These are phyloP conservation scores for Thamnophis sirtalis DNA, from an alignment of 2,113 vertebrate genomes.

Conservation along the genomic window DNA sequence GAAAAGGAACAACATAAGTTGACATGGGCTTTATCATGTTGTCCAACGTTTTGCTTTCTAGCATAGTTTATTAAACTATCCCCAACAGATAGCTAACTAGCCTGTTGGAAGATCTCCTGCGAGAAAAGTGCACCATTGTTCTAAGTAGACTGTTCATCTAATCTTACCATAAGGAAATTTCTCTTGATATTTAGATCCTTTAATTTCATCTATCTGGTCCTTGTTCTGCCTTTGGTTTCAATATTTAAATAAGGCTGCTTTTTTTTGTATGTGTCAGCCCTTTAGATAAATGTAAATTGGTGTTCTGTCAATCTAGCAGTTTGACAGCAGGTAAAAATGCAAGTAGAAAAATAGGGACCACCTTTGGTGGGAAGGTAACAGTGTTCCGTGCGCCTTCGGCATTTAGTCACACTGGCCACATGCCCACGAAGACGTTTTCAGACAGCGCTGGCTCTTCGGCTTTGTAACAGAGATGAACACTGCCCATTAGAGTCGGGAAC, in stretches of 20 bases:
- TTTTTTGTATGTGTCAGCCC: background rate
- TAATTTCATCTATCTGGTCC: background rate
- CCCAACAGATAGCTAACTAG: background rate
- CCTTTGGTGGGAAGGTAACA: too few relatives aligned
- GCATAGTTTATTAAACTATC: background rate
- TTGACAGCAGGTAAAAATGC: too few relatives aligned
- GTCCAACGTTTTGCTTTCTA: background rate
- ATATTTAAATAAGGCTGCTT: background rate
- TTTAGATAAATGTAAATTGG: background rate
- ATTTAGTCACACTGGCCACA: too few relatives aligned
- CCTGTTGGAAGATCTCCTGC: background rate
- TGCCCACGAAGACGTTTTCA: too few relatives aligned
- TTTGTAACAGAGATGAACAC: too few relatives aligned
- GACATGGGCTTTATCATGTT: background rate
- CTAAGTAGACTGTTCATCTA: background rate
- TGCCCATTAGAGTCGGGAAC: too few relatives aligned
- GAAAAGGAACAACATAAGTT: background rate
- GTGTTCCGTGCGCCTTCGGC: too few relatives aligned
- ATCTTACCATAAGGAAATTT: background rate
- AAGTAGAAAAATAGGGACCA: too few relatives aligned
- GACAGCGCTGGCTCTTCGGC: too few relatives aligned
- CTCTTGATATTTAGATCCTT: background rate
- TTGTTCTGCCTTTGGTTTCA: background rate
- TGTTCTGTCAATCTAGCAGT: background rate
- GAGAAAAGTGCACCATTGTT: background rate